Evolutionary conservation across 1,140 invertebrate species (phyloP), one percentile per base, ranked within the genome.

Genomic region (Drosophila pallidifrons): DNA sequence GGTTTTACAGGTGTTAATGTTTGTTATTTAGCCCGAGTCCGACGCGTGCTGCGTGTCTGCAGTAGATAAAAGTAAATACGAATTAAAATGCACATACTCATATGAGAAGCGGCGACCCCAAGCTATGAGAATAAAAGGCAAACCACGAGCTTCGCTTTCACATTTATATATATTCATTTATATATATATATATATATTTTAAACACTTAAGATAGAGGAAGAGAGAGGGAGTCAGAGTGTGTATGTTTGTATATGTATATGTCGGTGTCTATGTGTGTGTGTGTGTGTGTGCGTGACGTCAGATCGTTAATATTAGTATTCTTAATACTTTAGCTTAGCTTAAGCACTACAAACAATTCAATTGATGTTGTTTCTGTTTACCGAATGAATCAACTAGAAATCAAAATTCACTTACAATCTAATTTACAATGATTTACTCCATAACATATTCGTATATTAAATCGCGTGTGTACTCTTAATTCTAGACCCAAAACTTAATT

Each of bases 1-100:
- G 82, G 80, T 75, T 75, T 76, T 88, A 72, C 77, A 87, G 82
- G 82, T 88, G 82, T 88, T 87, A 87, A 87, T 87, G 73, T 80
- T 75, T 80, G 77, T 69, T 85, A 70, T 65, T 72, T 74, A 72
- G 57, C n/a, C 32, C n/a, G 1, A 38, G 13, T 11, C 20, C 20
- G 20, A 13, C 38, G 32, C 32, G 46, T 47, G 59, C 64, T 82
- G 82, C 76, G 82, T 87, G 82, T 75, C 43, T n/a, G 63, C 70
- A 54, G 69, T 75, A 79, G 77, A 88, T 87, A 87, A 75, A 79
- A 68, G 55, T 68, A 68, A 47, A 47, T 54, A 68, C 52, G 54
- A 61, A 32, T 60, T 55, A 60, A 74, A 47, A 20, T 47, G 32
- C 63, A 38, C n/a, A n/a, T n/a, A n/a, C 45, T 25, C 20, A 15